phyloP scores from a whole-genome alignment of 2,888 invertebrate species.

The Drosophila bunnanda region DNA sequence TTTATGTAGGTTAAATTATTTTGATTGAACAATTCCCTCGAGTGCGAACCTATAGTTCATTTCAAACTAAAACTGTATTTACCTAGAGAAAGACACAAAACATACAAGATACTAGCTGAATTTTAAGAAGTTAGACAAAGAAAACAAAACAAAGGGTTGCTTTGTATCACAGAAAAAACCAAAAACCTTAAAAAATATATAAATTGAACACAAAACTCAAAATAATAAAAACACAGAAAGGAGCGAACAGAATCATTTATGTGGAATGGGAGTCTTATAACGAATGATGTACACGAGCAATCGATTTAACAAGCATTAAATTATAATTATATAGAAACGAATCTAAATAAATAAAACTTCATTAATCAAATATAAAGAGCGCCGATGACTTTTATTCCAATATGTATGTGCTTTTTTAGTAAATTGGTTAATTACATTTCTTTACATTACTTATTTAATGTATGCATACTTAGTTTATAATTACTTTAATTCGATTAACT shows the following conservation, averaged over 20 bases:
- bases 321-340: conserved; percentile 69
- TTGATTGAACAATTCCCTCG: conserved; percentile 45
- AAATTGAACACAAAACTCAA: conserved; percentile 42
- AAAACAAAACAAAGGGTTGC: conserved; percentile 37
- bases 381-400: conserved; percentile 2
- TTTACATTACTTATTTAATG: background rate
- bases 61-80: conserved; percentile 47
- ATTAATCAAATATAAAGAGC: conserved; percentile 64
- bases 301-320: conserved; percentile 66
- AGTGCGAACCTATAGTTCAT: conserved; percentile 66
- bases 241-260: conserved; percentile 12
- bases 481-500: background rate
- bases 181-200: conserved; percentile 23
- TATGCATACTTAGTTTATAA: background rate
- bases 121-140: conserved; percentile 59
- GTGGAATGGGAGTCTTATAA: conserved; percentile 21
- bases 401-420: no score
- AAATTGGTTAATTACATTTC: background rate
- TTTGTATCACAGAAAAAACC: conserved; percentile 13
- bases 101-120: conserved; percentile 62
- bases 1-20: conserved; percentile 38
- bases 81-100: conserved; percentile 24
- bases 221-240: conserved; percentile 21
- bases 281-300: conserved; percentile 61
- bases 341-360: conserved; percentile 79